Evolutionary conservation across 2,888 invertebrate species (phyloP).

Genomic region (Spisula subtruncata): DNA sequence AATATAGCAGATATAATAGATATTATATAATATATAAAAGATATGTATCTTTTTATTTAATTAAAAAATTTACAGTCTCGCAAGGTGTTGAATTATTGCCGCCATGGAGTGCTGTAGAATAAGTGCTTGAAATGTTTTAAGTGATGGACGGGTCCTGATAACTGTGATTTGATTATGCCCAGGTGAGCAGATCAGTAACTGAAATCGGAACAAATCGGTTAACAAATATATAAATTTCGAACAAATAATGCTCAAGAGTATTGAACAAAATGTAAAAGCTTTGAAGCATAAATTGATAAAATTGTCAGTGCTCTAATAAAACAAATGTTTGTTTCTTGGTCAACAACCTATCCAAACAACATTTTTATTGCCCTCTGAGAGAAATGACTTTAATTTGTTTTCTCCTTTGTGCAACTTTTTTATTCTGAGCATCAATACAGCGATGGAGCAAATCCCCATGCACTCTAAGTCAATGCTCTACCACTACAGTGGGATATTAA

Average conservation of each 20-base stretch:
- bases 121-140: not conserved
- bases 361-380: too few species aligned
- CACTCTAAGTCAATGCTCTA: too few species aligned
- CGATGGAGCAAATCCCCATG: too few species aligned
- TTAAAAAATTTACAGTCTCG: not conserved
- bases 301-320: too few species aligned
- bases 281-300: not conserved
- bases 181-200: not conserved
- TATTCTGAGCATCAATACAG: too few species aligned
- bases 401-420: too few species aligned
- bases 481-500: too few species aligned
- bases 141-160: not conserved
- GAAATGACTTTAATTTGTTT: too few species aligned
- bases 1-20: not conserved
- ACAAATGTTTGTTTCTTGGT: too few species aligned
- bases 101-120: not conserved
- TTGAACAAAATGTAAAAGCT: not conserved
- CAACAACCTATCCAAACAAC: too few species aligned
- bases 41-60: not conserved
- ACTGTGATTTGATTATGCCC: not conserved
- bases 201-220: not conserved
- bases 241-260: not conserved
- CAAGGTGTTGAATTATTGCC: not conserved
- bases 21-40: not conserved
- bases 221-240: conserved; percentile 2